Base-by-base conservation (phyloP, 2,888 invertebrate species). In the Anoncus sp. region DNA sequence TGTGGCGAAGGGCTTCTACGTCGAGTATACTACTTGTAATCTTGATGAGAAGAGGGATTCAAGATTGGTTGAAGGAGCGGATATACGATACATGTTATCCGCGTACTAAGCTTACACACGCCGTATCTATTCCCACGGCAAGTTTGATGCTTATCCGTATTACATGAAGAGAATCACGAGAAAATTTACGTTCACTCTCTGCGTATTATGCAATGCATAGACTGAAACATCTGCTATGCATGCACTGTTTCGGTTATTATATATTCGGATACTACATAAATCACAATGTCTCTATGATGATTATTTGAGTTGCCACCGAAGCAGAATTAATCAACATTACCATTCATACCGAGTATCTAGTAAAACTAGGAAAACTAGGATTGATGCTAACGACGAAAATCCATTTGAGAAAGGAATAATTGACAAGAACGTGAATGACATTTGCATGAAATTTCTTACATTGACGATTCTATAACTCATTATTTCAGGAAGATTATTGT, bases 21-120 rank as follows among this genome's bases (percentile, higher is more conserved):
- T 31, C 27, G 16, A 18, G 10, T 49, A 22, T 35, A 35, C 24
- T 27, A 20, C 22, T 31, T 16, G 57, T 57, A 43, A 70, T 59
- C 55, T 69, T 53, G 43, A 71, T 60, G 71, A 71, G 60, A 69
- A 38, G 55, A 67, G 53, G 67, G 47, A 69, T 53, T 40, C 35
- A 16, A 31, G 45, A 51, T 45, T 35, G 20, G 55, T 67, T 20
- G 53, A 16, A 40, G 31, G 9, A 73, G 67, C 55, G 31, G 51
- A 59, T 27, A 55, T 69, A 69, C 38, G 63, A 65, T 69, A 45
- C 73, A 49, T 27, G 27, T 35, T 35, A 14, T 45, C 31, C 27
- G 24, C 16, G 16, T 35, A 57, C 51, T 43, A 16, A 55, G 38
- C 16, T 27, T 57, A 65, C 38, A 16, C 40, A 22, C 35, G 24